phyloP scores from a whole-genome alignment of 2,888 invertebrate species.

The Eristalis arbustorum region DNA sequence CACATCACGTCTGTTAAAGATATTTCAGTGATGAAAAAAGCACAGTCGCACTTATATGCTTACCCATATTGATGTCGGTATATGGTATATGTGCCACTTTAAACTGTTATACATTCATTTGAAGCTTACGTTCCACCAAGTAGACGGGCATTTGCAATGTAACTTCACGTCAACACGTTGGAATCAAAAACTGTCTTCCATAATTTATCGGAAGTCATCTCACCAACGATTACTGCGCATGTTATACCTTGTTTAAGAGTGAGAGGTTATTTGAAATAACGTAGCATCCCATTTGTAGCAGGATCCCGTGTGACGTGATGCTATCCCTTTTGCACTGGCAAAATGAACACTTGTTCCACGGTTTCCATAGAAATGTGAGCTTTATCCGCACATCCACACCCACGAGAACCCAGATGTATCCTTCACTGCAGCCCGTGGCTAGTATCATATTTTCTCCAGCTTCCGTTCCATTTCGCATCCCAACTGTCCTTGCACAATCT shows the following conservation, averaged over 20 bases:
- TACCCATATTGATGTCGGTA: too few relatives aligned
- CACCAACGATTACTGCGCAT: constrained; percentile 46
- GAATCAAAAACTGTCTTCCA: constrained; percentile 19
- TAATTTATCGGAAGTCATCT: constrained; percentile 29
- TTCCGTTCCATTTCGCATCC: constrained; percentile 65
- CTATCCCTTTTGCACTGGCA: constrained; percentile 31
- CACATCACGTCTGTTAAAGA: too few relatives aligned
- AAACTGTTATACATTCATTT: constrained; percentile 41
- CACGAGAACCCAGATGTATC: constrained; percentile 61
- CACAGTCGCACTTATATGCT: too few relatives aligned
- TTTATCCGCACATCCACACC: constrained; percentile 45
- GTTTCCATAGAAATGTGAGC: constrained; percentile 38
- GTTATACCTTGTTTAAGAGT: constrained; percentile 25
- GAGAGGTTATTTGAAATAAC: constrained; percentile 21
- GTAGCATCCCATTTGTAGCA: constrained; percentile 43
- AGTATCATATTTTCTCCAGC: constrained; percentile 65
- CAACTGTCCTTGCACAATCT: constrained; percentile 68
- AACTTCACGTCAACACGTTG: neutral
- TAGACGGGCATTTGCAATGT: constrained; percentile 8
- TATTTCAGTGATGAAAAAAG: too few relatives aligned
- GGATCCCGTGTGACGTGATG: constrained; percentile 12
- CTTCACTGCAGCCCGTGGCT: constrained; percentile 60
- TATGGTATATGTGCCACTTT: too few relatives aligned
- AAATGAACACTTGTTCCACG: constrained; percentile 32
- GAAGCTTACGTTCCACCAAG: constrained; percentile 43